Base-by-base conservation (phyloP, 2,888 invertebrate species). In the Hoplodrina blanda region DNA sequence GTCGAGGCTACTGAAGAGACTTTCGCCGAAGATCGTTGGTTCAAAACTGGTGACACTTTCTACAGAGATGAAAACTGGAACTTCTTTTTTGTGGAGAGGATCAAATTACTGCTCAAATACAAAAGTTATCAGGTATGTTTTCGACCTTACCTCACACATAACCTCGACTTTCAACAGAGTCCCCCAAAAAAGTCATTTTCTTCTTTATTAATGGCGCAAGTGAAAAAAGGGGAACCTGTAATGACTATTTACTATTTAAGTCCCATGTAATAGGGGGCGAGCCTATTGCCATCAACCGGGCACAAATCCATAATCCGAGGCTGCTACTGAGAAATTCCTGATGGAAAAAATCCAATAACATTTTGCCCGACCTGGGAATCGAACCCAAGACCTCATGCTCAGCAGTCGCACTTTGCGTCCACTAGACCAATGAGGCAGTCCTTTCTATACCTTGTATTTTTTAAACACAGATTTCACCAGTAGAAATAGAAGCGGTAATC, bases 91-190 rank as follows among this genome's bases (percentile, higher is more conserved):
- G 93, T 96, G 0, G 96, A 96, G 54, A 91, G 96, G 25, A 91
- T 96, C 20, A 97, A 96, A 73, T 88, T 96, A 72, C 88, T 96
- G 71, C 87, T 96, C 0, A 96, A 96, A 78, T 96, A 94, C 81
- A 93, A 90, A 60, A 93, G 91, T 41, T 91, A 94, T 87, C 96
- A 96, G 87, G 95, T 96, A 82, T n/a, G 17, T 3, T 13, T 10
- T 17, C 1, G 13, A 19, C 7, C 13, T 5, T 4, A 20, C 25
- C 5, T 37, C 25, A 50, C 25, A 50, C 62, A 37, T 6, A 61
- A 20, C 17, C 1, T 60, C 0, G 11, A 17, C 2, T 30, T 30
- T 17, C 1, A 49, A 5, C 33, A 33, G 7, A 4, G 33, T 33
- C 6, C 5, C 33, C 2, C 33, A 33, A 7, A 7, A 33, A 33